Conservation (phyloP, 1,140 invertebrate genomes). For the Laupala kohalensis region DNA sequence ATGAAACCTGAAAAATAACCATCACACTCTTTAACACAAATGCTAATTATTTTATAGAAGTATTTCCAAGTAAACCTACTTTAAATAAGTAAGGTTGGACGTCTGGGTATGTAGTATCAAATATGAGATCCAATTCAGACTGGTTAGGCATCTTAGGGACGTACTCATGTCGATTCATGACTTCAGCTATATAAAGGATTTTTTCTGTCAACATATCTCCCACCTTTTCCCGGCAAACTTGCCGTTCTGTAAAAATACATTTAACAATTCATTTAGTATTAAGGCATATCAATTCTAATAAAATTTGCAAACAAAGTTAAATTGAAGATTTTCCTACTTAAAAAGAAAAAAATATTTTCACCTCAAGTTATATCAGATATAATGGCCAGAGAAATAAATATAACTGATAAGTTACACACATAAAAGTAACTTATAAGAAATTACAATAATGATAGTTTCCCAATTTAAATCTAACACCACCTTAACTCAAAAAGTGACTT, state of each 20-base stretch:
- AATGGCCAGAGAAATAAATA: too few species aligned
- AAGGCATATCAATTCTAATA: too few species aligned
- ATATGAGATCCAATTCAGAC: constrained; percentile 82
- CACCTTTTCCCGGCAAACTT: constrained; percentile 74
- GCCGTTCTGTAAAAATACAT: constrained; percentile 47
- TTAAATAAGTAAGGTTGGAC: constrained; percentile 94
- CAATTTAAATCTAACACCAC: too few species aligned
- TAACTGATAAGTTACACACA: too few species aligned
- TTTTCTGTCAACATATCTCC: constrained; percentile 86
- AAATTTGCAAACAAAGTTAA: too few species aligned
- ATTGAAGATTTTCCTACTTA: background rate
- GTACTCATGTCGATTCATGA: constrained; percentile 90
- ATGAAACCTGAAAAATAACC: constrained; percentile 40
- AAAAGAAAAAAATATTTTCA: background rate
- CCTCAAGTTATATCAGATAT: too few species aligned
- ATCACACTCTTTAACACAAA: background rate
- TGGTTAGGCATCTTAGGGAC: constrained; percentile 89
- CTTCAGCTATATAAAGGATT: constrained; percentile 83
- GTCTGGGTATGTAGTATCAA: constrained; percentile 82
- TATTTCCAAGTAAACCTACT: constrained; percentile 26
- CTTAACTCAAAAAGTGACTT: too few species aligned
- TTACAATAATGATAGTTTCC: too few species aligned
- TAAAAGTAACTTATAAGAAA: too few species aligned
- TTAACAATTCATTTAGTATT: background rate
- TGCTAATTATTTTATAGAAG: background rate